phyloP scores from a whole-genome alignment of 2,888 invertebrate species.

The Chouioia cunea region DNA sequence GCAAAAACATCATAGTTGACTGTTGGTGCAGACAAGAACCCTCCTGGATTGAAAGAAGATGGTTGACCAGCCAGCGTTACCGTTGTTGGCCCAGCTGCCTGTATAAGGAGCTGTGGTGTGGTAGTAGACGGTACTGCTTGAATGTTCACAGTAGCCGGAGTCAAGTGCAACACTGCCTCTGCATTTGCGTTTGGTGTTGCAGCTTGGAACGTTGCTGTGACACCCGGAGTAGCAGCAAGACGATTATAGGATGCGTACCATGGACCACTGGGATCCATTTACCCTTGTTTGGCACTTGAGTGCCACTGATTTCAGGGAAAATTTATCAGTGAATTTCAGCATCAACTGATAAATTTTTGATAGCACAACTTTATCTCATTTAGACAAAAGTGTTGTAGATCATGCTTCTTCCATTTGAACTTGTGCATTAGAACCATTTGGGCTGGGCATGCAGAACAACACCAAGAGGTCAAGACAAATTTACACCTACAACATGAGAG shows the following conservation, averaged over 20 bases:
- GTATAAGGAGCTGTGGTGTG: constrained; percentile 76
- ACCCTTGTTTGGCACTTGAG: constrained; percentile 39
- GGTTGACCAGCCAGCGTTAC: constrained; percentile 75
- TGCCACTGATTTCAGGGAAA: constrained; percentile 18
- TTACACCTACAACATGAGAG: constrained; percentile 17
- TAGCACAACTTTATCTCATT: constrained; percentile 27
- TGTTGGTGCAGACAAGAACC: constrained; percentile 79
- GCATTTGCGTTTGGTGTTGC: constrained; percentile 78
- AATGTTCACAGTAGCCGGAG: constrained; percentile 68
- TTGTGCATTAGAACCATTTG: constrained; percentile 47
- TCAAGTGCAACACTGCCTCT: constrained; percentile 69
- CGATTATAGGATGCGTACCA: constrained; percentile 91
- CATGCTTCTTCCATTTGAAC: constrained; percentile 40
- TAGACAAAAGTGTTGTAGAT: not conserved
- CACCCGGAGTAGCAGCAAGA: constrained; percentile 79
- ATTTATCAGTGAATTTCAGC: constrained; percentile 34
- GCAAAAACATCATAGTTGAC: constrained; percentile 88
- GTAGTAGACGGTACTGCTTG: constrained; percentile 72
- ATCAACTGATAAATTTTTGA: constrained; percentile 45
- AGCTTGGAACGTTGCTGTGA: constrained; percentile 72
- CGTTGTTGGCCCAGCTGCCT: constrained; percentile 76
- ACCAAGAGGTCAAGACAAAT: constrained; percentile 11
- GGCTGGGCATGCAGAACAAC: constrained; percentile 29
- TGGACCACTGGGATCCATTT: constrained; percentile 91
- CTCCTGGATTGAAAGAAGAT: constrained; percentile 78